Evolutionary conservation across 37 sponge, comb jelly and placozoan genomes (phyloP).

Genomic region (Oopsacas minuta): DNA sequence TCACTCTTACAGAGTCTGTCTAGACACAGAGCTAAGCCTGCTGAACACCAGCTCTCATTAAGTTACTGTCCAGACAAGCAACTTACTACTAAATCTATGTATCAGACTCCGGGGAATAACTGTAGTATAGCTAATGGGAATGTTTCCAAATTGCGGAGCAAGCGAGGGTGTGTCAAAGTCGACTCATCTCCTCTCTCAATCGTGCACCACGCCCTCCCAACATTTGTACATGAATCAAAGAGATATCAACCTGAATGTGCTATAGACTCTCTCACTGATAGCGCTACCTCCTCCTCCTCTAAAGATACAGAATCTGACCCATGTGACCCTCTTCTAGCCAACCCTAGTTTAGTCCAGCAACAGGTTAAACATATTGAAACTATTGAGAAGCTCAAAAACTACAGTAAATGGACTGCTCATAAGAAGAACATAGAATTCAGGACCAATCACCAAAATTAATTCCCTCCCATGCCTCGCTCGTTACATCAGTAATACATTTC

Average conservation of each 20-base stretch:
- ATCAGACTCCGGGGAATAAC: background rate
- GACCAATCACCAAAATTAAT: background rate
- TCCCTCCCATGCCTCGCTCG: too few species aligned
- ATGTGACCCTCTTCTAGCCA: background rate
- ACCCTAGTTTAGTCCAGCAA: constrained; percentile 3
- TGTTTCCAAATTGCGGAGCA: background rate
- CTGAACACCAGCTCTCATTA: background rate
- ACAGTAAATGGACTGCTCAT: background rate
- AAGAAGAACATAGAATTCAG: background rate
- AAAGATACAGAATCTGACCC: background rate
- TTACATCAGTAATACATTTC: too few species aligned
- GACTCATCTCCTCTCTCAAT: background rate
- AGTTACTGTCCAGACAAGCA: background rate
- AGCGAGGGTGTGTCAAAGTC: background rate
- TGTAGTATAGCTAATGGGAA: too few species aligned
- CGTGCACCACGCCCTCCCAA: background rate
- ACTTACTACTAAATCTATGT: background rate
- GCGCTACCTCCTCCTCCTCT: background rate
- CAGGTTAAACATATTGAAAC: background rate
- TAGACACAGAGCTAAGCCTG: background rate
- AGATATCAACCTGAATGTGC: background rate
- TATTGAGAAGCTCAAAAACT: background rate
- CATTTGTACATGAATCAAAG: background rate
- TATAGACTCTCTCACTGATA: background rate
- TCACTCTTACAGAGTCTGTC: background rate